Evolutionary conservation across 2,888 invertebrate species (phyloP), one percentile per base, ranked within the genome.

Genomic region (Labia minor): DNA sequence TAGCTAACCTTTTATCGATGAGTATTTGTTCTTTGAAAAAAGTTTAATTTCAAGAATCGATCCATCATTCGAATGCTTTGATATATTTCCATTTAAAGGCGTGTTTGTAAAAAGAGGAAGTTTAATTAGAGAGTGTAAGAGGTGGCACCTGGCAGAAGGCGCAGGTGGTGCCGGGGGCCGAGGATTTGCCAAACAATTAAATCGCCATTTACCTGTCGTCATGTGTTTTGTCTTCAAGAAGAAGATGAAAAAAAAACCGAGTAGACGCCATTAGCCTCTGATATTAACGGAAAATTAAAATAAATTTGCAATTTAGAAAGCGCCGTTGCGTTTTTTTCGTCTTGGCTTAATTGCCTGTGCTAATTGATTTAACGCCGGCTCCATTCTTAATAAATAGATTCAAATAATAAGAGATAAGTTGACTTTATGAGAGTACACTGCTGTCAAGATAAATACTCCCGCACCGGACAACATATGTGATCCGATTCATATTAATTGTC

Each of bases 21-120:
- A n/a, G 14, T 11, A 49, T n/a, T 2, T 49, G 2, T 4, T 49
- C 16, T 49, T 14, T 49, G 49, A 49, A 16, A n/a, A 49, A 16
- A 16, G 16, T 49, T 49, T 49, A n/a, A 49, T n/a, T 49, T 49
- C 16, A 4, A 49, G 16, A 49, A 49, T 49, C 49, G 49, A 49
- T 49, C 49, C 49, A 49, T 49, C 49, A 49, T 49, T 49, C 49
- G 49, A 49, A 49, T 16, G 49, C 14, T 49, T 49, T 49, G 49
- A 49, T 49, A 49, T 49, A 49, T 49, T 49, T 49, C 49, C 49
- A 49, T 49, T 49, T 49, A 49, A 49, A 49, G 49, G n/a, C 49
- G 49, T 16, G 49, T 49, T 49, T 49, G 49, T 14, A 49, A 49
- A 49, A 49, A 49, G 49, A 49, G 49, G 49, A 49, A 49, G 49